Conservation (phyloP, 2,797 vertebrate species). For the Danio aesculapii region DNA sequence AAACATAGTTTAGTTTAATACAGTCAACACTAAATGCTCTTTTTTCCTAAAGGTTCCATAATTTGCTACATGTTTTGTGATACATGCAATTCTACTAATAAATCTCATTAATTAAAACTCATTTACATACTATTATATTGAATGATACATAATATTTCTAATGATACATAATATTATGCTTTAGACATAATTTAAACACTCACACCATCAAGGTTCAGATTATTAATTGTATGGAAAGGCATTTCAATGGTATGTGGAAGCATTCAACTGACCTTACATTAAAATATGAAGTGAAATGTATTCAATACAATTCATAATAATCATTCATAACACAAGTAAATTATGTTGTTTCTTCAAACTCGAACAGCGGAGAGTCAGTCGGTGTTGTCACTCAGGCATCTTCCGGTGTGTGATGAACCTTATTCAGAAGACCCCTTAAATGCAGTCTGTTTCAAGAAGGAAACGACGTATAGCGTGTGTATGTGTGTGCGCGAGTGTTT, state of each 20-base stretch:
- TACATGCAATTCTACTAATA: background rate
- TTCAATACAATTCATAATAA: background rate
- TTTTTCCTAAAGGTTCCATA: too few species aligned
- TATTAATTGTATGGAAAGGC: background rate
- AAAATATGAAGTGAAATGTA: background rate
- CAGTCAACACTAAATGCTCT: too few species aligned
- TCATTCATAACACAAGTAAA: background rate
- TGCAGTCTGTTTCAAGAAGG: background rate
- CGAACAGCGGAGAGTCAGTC: background rate
- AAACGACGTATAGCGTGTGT: background rate
- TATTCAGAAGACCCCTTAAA: background rate
- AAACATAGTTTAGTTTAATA: too few species aligned
- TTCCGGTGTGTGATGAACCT: background rate
- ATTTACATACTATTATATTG: background rate
- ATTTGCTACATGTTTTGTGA: too few species aligned
- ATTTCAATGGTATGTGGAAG: background rate
- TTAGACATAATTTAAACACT: background rate
- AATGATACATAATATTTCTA: too few species aligned
- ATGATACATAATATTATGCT: background rate
- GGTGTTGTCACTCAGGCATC: background rate
- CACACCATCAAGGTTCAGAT: background rate
- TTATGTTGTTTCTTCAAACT: background rate
- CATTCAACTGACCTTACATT: constrained; percentile 19
- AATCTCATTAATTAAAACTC: background rate
- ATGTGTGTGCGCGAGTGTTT: too few species aligned